Evolutionary conservation across 1,140 invertebrate species (phyloP).

Genomic region (Chionoecetes opilio): DNA sequence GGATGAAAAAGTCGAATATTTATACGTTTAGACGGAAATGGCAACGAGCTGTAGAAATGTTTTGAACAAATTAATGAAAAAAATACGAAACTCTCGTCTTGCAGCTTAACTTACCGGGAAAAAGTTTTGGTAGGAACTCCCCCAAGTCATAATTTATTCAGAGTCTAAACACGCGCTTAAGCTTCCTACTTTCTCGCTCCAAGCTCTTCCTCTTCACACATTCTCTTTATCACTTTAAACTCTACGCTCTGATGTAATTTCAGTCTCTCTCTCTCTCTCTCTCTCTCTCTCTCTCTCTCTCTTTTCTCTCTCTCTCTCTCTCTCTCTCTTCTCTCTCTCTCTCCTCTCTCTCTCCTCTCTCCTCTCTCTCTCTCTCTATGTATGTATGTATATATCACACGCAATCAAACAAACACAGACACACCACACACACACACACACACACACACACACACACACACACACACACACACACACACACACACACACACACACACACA

Average conservation of each 20-base stretch:
- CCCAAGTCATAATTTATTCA: conserved; percentile 67
- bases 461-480: conserved; percentile 46
- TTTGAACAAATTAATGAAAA: conserved; percentile 1
- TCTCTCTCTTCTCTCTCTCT: background rate
- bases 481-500: background rate
- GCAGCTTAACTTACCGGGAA: conserved; percentile 59
- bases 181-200: background rate
- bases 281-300: background rate
- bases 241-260: conserved; percentile 8
- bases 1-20: background rate
- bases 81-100: conserved; percentile 52
- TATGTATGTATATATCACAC: too few relatives aligned
- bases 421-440: background rate
- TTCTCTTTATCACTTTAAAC: background rate
- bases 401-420: background rate
- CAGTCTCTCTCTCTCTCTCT: conserved; percentile 34
- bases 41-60: conserved; percentile 6
- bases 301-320: background rate
- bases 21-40: background rate
- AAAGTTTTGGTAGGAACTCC: conserved; percentile 53
- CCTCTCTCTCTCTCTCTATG: background rate
- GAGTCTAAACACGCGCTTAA: conserved; percentile 57
- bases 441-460: conserved; percentile 42
- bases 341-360: background rate
- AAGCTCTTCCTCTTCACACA: background rate